A percentile compares a stretch with the other conserved stretches of the same genome.
These are phyloP conservation scores for Egretta garzetta DNA, from an alignment of 2,113 vertebrate species.

Conservation along the genomic window DNA sequence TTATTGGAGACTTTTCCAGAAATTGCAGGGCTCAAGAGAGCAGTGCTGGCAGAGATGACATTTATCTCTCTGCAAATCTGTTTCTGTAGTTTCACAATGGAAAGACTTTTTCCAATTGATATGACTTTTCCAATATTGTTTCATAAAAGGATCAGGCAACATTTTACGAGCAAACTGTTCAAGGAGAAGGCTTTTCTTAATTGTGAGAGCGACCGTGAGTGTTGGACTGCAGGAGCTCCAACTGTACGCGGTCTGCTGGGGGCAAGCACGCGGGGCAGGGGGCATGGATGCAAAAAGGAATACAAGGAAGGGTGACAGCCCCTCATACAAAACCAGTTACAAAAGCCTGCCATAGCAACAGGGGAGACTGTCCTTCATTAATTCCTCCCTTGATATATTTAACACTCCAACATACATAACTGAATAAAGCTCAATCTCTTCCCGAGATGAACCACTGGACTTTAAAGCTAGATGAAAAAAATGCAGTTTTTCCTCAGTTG, in stretches of 20 bases:
- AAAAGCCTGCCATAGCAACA: neutral
- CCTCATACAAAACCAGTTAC: neutral
- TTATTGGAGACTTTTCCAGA: neutral
- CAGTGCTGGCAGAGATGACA: neutral
- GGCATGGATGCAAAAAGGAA: neutral
- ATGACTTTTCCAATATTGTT: neutral
- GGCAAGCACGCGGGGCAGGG: fast-evolving
- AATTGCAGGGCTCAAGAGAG: neutral
- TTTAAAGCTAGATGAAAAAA: neutral
- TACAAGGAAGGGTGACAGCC: neutral
- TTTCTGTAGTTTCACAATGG: neutral
- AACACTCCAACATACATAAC: neutral
- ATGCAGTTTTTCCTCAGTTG: neutral
- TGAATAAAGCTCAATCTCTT: neutral
- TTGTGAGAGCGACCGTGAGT: too few species aligned
- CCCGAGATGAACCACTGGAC: neutral
- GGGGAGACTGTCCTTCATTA: neutral
- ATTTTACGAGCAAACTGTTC: neutral
- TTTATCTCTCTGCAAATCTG: neutral
- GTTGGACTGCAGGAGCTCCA: neutral
- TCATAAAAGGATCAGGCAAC: neutral
- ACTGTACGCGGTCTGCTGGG: fast-evolving
- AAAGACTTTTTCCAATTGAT: neutral
- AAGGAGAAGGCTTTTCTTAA: neutral
- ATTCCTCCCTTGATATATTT: neutral